A percentile compares a stretch with the other conserved stretches of the same genome.
phyloP scores from a whole-genome alignment of 2,888 invertebrate genomes.

The Saturnia japonica region DNA sequence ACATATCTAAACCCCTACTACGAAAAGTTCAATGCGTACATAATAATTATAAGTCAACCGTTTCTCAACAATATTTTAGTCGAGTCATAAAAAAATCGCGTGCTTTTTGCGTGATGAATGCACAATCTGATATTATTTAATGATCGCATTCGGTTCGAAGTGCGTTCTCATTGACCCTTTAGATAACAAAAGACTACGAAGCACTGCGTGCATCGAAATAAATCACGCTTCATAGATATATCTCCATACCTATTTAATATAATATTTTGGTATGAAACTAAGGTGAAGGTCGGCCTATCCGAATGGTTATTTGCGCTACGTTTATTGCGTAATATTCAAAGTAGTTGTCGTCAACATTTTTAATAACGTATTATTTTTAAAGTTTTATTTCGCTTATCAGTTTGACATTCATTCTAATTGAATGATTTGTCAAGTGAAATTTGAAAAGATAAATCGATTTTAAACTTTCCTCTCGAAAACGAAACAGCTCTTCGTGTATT shows the following conservation, averaged over 20 bases:
- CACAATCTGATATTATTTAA: not conserved
- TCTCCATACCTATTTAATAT: not conserved
- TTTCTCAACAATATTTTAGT: not conserved
- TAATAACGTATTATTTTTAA: not conserved
- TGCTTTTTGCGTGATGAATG: not conserved
- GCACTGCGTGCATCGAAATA: not conserved
- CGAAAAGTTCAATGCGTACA: not conserved
- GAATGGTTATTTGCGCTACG: not conserved
- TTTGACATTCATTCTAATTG: not conserved
- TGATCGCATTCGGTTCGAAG: not conserved
- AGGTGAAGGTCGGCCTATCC: not conserved
- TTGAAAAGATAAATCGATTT: not conserved
- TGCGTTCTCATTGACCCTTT: not conserved
- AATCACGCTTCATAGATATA: not conserved
- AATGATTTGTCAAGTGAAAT: not conserved
- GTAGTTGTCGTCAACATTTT: not conserved
- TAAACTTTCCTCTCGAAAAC: too few species aligned
- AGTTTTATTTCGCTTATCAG: not conserved
- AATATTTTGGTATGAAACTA: not conserved
- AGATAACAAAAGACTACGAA: not conserved
- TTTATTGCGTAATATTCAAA: not conserved
- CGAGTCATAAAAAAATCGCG: not conserved
- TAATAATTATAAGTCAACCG: not conserved
- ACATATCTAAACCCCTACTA: too few species aligned
- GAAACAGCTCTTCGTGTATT: too few species aligned